Base-by-base conservation (phyloP, 2,888 invertebrate species). In the Cheilosia vulpina region DNA sequence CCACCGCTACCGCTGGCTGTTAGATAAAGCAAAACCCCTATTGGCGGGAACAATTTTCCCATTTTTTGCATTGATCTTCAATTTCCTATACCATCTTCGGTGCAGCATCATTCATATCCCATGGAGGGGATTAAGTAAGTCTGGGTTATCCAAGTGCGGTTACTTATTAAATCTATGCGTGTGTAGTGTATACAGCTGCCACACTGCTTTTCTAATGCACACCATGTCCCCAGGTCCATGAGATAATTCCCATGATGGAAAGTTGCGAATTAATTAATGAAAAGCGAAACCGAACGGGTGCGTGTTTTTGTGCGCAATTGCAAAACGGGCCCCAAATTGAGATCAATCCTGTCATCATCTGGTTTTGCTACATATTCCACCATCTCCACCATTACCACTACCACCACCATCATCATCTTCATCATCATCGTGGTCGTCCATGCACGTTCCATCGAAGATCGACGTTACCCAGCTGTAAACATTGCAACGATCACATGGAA, bases 181-280 rank as follows among this genome's bases (percentile, higher is more conserved):
- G 50, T 11, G 17, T 0, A 27, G 15, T n/a, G 4, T 15, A 13
- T 6, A 4, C n/a, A 45, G 4, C 47, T 17, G 34, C 7, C 13
- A 58, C 17, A 38, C 69, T 79, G 34, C 53, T 79, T 73, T 73
- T 63, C 79, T 83, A 73, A 68, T 65, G 65, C 58, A 19, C 34
- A 9, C 24, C 11, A n/a, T 34, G 65, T 50, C 52, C 57, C 41
- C 27, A 6, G 27, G 6, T 27, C 6, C 81, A 81, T 85, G 85
- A 85, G 85, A 85, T 85, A 85, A 85, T 85, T 85, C 85, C 68
- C 81, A 81, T 81, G 76, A 72, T 81, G 85, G 85, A 85, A 85
- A 85, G 85, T 85, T 85, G 21, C 5, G 81, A 85, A 85, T 81
- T 85, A 85, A 85, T 85, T 85, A 85, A 81, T 85, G 68, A 85